These are phyloP conservation scores for Zapornia atra DNA, from an alignment of 2,113 vertebrate species.

Conservation along the genomic window DNA sequence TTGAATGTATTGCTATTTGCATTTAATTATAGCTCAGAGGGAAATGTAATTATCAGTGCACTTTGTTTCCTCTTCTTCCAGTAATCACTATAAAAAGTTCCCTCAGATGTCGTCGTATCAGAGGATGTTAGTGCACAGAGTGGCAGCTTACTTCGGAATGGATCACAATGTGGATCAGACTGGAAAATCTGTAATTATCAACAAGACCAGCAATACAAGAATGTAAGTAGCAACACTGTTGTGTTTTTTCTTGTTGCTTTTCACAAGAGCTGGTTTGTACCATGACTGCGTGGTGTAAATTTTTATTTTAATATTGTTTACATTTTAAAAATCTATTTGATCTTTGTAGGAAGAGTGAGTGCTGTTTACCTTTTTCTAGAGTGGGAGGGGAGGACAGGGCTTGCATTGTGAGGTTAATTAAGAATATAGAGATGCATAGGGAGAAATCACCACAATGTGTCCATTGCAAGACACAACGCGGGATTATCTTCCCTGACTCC, in stretches of 20 bases:
- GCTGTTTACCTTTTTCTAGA: neutral
- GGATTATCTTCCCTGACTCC: neutral
- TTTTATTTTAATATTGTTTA: neutral
- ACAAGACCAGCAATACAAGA: conserved; percentile 91
- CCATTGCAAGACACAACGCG: neutral
- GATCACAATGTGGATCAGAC: conserved; percentile 98
- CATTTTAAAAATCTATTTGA: neutral
- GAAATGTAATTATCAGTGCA: neutral
- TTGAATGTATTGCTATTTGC: neutral
- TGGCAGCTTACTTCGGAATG: conserved; percentile 95
- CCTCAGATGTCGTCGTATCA: conserved; percentile 97
- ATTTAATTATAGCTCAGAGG: neutral
- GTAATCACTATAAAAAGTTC: conserved; percentile 94
- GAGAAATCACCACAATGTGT: neutral
- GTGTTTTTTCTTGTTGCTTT: neutral
- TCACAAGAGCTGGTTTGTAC: conserved; percentile 5
- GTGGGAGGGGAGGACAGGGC: neutral
- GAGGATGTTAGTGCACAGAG: conserved; percentile 95
- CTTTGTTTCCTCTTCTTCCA: conserved; percentile 4
- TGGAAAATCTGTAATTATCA: conserved; percentile 95
- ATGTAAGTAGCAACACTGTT: conserved; percentile 82
- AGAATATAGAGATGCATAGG: neutral
- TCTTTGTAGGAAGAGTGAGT: neutral
- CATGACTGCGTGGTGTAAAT: neutral
- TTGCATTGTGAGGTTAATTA: neutral